Conservation (phyloP, 2,113 vertebrate genomes). For the Psittacus erithacus region DNA sequence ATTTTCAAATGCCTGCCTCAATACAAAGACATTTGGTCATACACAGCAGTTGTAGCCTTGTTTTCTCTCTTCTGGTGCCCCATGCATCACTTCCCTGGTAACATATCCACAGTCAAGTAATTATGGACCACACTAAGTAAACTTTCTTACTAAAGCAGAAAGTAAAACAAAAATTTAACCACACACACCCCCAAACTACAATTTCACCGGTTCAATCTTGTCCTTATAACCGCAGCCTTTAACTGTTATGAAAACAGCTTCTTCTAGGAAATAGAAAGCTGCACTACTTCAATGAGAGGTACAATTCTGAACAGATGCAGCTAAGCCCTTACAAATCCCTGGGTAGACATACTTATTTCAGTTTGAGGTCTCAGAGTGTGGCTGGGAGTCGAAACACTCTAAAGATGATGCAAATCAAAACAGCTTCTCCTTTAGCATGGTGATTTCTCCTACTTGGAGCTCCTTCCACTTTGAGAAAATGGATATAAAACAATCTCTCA, state of each 20-base stretch:
- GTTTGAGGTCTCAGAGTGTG: neutral
- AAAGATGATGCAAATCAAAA: neutral
- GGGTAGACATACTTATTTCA: neutral
- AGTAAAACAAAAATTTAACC: accelerated
- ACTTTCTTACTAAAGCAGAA: neutral
- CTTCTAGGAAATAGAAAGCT: neutral
- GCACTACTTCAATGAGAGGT: neutral
- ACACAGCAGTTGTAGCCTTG: accelerated
- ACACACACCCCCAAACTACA: neutral
- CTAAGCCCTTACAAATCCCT: conserved; percentile 38
- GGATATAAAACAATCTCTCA: neutral
- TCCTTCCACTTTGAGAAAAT: neutral
- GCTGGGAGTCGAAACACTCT: neutral
- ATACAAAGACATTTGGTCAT: neutral
- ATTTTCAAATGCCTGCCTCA: neutral
- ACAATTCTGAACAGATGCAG: conserved; percentile 42
- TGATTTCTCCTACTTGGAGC: neutral
- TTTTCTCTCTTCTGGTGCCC: neutral
- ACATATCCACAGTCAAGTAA: neutral
- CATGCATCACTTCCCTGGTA: neutral
- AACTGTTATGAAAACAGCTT: neutral
- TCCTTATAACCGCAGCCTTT: neutral
- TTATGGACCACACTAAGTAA: neutral
- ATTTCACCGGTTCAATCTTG: neutral
- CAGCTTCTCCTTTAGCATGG: neutral